phyloP scores from a whole-genome alignment of 2,888 invertebrate species.

The Autographa gamma region DNA sequence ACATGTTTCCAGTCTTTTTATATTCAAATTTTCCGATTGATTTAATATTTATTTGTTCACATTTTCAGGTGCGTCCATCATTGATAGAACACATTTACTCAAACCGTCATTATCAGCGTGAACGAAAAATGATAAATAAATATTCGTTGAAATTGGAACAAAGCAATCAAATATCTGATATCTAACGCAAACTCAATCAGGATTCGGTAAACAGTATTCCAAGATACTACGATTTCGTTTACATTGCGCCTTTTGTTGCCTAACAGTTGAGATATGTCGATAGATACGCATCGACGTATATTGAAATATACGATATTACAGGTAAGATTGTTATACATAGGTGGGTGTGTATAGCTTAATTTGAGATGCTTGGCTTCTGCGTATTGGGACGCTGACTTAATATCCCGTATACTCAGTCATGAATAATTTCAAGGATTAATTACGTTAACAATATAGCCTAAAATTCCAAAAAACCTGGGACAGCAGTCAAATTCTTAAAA shows the following conservation, averaged over 20 bases:
- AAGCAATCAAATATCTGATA: conserved; percentile 50
- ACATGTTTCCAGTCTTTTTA: not conserved
- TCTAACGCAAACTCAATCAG: conserved; percentile 57
- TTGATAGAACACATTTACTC: conserved; percentile 31
- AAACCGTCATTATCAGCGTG: conserved; percentile 18
- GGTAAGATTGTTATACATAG: conserved; percentile 19
- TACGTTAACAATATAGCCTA: too few species aligned
- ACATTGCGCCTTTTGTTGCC: conserved; percentile 48
- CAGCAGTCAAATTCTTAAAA: too few species aligned
- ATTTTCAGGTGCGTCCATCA: conserved; percentile 13
- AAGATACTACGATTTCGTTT: conserved; percentile 50
- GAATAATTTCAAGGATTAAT: conserved; percentile 8
- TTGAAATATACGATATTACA: conserved; percentile 27
- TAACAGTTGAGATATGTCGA: conserved; percentile 32
- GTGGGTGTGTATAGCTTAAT: not conserved
- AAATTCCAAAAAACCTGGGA: too few species aligned
- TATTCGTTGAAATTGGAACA: conserved; percentile 39
- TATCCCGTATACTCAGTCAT: too few species aligned
- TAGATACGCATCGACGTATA: conserved; percentile 35
- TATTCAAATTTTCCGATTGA: not conserved
- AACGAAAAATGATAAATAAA: conserved; percentile 46
- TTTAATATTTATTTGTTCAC: not conserved
- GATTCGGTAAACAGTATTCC: conserved; percentile 41
- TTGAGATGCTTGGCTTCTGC: not conserved
- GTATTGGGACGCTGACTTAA: too few species aligned